Base-by-base conservation (phyloP, 2,888 invertebrate species). In the Agelastica alni region DNA sequence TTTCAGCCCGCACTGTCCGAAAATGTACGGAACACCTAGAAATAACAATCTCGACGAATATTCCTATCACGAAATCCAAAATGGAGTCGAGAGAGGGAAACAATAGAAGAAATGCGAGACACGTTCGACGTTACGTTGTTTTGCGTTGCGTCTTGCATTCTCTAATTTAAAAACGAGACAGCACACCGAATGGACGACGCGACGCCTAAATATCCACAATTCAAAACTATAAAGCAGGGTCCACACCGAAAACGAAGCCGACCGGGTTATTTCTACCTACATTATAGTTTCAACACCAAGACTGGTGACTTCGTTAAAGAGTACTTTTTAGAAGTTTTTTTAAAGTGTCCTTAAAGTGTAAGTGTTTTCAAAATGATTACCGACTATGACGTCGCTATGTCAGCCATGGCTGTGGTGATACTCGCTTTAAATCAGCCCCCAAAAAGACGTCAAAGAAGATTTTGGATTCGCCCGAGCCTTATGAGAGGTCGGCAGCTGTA, bases 111-210 rank as follows among this genome's bases (percentile, higher is more conserved):
- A 43, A 61, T 59, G 52, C 61, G 39, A 53, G 48, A 41, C 61
- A 59, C 56, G 61, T 48, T 44, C 46, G 14, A 22, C 36, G 31
- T 60, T 58, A 57, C 52, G 57, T 51, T 60, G 42, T 55, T 41
- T 65, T 63, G 58, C 55, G 60, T 63, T 63, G 59, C 58, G 62
- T 55, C 61, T 61, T 61, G 60, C 61, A 61, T 60, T 60, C 16
- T 42, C 58, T 60, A 58, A 62, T 61, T 54, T 53, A 51, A 48
- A 54, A 58, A 51, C 51, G 54, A 47, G 20, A 39, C n/a, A n/a
- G n/a, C n/a, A 26, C 26, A 26, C 26, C 6, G 9, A 9, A 6
- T 6, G 9, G 18, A 17, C 7, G 20, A 39, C 37, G 37, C 10
- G n/a, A 58, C 43, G 42, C 53, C 30, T 49, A 51, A 49, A 51